These are phyloP conservation scores for Ictalurus furcatus DNA, from an alignment of 2,113 vertebrate genomes.

Conservation along the genomic window DNA sequence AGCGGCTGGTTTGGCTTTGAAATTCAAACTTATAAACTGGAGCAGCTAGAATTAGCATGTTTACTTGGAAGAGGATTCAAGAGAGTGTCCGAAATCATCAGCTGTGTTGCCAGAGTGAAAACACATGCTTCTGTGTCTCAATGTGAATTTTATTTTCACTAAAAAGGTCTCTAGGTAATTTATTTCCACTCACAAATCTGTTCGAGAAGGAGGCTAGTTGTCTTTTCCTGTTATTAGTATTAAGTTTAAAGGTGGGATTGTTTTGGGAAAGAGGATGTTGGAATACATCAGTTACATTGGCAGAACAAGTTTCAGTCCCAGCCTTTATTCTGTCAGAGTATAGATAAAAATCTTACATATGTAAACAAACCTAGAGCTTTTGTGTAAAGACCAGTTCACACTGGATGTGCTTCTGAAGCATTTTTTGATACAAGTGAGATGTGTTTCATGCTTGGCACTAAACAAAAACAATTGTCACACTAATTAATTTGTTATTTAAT, in stretches of 20 bases:
- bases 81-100: background rate
- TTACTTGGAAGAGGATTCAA: background rate
- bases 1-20: background rate
- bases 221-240: background rate
- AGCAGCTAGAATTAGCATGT: constrained; percentile 12
- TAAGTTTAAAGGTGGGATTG: background rate
- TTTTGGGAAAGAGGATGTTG: background rate
- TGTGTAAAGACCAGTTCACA: background rate
- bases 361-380: background rate
- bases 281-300: background rate
- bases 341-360: background rate
- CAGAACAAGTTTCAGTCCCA: background rate
- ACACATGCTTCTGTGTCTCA: background rate
- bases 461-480: background rate
- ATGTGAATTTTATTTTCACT: background rate
- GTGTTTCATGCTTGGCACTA: background rate
- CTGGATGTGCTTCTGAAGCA: background rate
- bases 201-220: background rate
- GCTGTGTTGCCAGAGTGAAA: background rate
- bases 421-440: background rate
- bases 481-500: no score
- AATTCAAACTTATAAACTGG: background rate
- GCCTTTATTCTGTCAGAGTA: background rate
- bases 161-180: no score
- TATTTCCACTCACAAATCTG: background rate